A percentile compares a stretch with the other conserved stretches of the same genome.
Conservation (phyloP, 2,888 invertebrate genomes). For the Polietes domitor region DNA sequence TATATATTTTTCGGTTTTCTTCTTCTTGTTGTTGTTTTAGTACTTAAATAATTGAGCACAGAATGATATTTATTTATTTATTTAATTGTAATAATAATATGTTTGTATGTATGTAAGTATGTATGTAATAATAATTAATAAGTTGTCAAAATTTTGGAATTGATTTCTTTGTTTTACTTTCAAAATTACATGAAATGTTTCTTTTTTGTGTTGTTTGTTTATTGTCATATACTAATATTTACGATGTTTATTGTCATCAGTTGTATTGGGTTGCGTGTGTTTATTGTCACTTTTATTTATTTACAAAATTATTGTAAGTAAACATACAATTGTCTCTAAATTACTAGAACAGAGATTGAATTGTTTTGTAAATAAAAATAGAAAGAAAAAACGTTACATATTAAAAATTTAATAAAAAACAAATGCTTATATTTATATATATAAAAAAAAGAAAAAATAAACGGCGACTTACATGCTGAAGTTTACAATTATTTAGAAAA, state of each 20-base stretch:
- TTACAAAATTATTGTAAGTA: conserved; percentile 61
- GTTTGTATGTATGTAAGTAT: conserved; percentile 18
- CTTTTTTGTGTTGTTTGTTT: conserved; percentile 16
- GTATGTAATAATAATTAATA: conserved; percentile 5
- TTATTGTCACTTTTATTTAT: conserved; percentile 65
- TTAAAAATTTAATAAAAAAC: conserved; percentile 54
- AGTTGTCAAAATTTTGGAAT: conserved; percentile 42
- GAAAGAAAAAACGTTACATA: conserved; percentile 1
- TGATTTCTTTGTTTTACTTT: conserved; percentile 25
- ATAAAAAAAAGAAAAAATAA: conserved; percentile 31
- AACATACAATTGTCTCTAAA: conserved; percentile 40
- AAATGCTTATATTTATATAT: conserved; percentile 53
- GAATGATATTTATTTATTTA: conserved; percentile 25
- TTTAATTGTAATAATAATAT: conserved; percentile 15
- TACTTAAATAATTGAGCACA: conserved; percentile 61
- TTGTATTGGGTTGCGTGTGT: too few relatives aligned
- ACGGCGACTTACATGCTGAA: conserved; percentile 60
- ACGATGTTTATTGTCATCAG: conserved; percentile 19
- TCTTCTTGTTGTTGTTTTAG: conserved; percentile 18
- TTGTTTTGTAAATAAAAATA: conserved; percentile 31
- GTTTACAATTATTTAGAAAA: conserved; percentile 61
- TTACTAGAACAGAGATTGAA: conserved; percentile 45
- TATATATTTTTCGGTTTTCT: background rate
- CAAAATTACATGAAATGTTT: conserved; percentile 25
- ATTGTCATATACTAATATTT: conserved; percentile 42